Percentiles rank a stretch among this genome's conserved stretches.
These are phyloP conservation scores for Porites divaricata DNA, from an alignment of 92 coral and sea anemone genomes.

Conservation along the genomic window DNA sequence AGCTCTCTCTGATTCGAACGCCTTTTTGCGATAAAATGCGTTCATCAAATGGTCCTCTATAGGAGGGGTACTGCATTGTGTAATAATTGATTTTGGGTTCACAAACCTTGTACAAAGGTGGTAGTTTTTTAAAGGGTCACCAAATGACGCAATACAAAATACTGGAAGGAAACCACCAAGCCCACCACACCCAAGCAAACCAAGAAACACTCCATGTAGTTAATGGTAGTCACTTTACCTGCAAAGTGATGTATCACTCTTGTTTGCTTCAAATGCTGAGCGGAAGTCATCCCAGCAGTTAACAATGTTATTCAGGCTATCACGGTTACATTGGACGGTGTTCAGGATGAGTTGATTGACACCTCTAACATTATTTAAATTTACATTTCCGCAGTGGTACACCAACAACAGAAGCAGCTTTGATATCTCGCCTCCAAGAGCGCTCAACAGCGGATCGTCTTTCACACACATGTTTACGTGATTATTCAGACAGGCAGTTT, in stretches of 20 bases:
- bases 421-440: neutral
- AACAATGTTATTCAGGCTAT: neutral
- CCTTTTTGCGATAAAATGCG: no score
- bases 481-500: constrained; percentile 1
- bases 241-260: constrained; percentile 35
- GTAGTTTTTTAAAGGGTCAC: no score
- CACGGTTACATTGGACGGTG: neutral
- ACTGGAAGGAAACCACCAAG: no score
- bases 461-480: constrained; percentile 17
- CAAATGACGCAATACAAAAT: no score
- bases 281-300: constrained; percentile 48
- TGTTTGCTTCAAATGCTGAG: constrained; percentile 7
- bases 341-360: neutral
- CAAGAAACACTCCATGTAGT: neutral
- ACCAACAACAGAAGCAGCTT: constrained; percentile 19
- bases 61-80: no score
- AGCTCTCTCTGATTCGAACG: no score
- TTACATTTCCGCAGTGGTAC: constrained; percentile 38
- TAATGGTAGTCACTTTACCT: neutral
- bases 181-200: neutral
- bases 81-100: no score
- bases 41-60: no score
- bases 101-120: no score
- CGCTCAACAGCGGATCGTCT: neutral
- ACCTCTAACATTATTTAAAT: neutral